Evolutionary conservation across 2,797 vertebrate species (phyloP), one percentile per base, ranked within the genome.

Genomic region (Lophotriccus pileatus): DNA sequence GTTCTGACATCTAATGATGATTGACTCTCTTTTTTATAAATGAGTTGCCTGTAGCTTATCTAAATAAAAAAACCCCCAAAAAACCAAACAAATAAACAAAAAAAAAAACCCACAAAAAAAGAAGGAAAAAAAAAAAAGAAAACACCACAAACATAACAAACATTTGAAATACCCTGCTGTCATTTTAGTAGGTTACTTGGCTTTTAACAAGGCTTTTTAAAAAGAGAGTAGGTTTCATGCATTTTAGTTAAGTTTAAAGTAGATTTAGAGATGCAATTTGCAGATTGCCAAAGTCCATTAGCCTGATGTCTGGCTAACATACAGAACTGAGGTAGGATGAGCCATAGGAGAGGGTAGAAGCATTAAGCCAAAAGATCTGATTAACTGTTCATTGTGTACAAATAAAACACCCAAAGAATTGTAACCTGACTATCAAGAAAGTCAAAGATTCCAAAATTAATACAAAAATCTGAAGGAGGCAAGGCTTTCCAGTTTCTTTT

Each of bases 221-320:
- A 49, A 78, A 74, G 43, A 52, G 80, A 90, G 59, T 18, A 39
- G 28, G 11, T 44, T 64, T 16, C 17, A 24, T 34, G 28, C 28
- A 46, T 75, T 93, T 72, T 49, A 32, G n/a, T 68, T 69, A 74
- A 84, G 56, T 39, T 36, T 69, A 63, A 88, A 87, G 63, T 20
- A 89, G 74, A 91, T 91, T 91, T 72, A 93, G 69, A 94, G 77
- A 36, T 84, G 58, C 44, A 95, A 93, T 97, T 95, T 95, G 85
- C 86, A 95, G 84, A 82, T 92, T 96, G 94, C 68, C 80, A 46
- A 63, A 95, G 84, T 34, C 60, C 82, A 96, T 96, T 94, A 93
- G 93, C 46, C 53, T 95, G 79, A 87, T 84, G 70, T 50, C 68
- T 74, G 39, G 52, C 79, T 96, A 96, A 85, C 86, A 55, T 39